Evolutionary conservation across 2,888 invertebrate species (phyloP).

Genomic region (Anaspis maculata): DNA sequence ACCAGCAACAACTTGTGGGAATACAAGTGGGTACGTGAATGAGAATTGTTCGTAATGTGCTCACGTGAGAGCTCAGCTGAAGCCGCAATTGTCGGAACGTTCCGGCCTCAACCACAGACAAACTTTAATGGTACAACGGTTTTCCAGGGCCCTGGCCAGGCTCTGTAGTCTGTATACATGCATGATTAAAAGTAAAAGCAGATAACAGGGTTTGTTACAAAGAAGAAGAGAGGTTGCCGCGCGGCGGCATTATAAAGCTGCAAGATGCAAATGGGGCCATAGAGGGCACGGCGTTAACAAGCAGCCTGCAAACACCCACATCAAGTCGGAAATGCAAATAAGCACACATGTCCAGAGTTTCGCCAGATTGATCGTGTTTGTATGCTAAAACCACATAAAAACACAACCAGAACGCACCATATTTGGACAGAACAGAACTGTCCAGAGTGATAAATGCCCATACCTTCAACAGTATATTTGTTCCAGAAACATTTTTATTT

Average conservation of each 20-base stretch:
- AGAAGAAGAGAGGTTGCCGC: constrained; percentile 11
- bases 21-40: too few species aligned
- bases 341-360: constrained; percentile 17
- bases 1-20: too few species aligned
- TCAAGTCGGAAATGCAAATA: constrained; percentile 21
- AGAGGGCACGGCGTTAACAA: constrained; percentile 17
- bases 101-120: too few species aligned
- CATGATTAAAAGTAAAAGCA: constrained; percentile 14
- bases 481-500: constrained; percentile 15
- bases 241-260: constrained; percentile 15
- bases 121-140: too few species aligned
- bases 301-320: constrained; percentile 19
- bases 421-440: constrained; percentile 18
- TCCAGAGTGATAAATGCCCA: constrained; percentile 17
- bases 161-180: too few species aligned
- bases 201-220: constrained; percentile 8
- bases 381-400: constrained; percentile 21
- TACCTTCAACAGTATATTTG: too few species aligned
- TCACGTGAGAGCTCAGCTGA: too few species aligned
- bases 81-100: too few species aligned
- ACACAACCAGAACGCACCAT: constrained; percentile 14
- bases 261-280: constrained; percentile 18
- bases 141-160: too few species aligned
- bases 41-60: too few species aligned
- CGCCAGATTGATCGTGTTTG: constrained; percentile 19